A percentile compares a stretch with the other conserved stretches of the same genome.
Evolutionary conservation across 2,888 invertebrate genomes (phyloP).

Genomic region (Drosophila koepferae): DNA sequence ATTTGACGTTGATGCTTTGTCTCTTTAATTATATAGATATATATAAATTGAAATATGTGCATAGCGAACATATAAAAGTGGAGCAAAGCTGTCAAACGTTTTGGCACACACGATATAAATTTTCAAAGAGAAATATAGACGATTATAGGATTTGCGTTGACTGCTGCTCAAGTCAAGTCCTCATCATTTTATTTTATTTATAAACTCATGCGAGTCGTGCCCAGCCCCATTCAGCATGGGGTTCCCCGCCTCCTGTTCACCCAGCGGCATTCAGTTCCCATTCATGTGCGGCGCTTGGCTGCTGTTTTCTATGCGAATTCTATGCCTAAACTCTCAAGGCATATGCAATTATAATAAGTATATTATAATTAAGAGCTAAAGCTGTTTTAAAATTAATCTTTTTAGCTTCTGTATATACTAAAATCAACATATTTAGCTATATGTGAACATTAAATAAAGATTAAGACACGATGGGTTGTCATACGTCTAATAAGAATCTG

Average conservation of each 20-base stretch:
- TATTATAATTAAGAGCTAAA: background rate
- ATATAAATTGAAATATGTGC: constrained; percentile 14
- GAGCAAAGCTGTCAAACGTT: constrained; percentile 55
- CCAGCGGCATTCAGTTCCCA: constrained; percentile 7
- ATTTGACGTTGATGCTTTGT: constrained; percentile 17
- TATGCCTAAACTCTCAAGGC: background rate
- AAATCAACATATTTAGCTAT: no score
- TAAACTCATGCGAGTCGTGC: constrained; percentile 57
- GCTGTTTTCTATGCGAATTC: background rate
- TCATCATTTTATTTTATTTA: constrained; percentile 72
- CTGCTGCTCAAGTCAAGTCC: constrained; percentile 56
- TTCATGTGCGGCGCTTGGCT: constrained; percentile 10
- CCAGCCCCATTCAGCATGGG: constrained; percentile 42
- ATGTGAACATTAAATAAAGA: no score
- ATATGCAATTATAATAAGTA: background rate
- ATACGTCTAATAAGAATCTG: background rate
- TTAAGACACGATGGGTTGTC: no score
- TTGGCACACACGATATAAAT: constrained; percentile 63
- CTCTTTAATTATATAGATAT: constrained; percentile 29
- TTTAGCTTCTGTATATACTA: no score
- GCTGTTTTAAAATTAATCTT: background rate
- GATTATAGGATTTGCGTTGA: background rate
- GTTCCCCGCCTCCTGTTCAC: background rate
- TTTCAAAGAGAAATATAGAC: constrained; percentile 29
- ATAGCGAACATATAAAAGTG: constrained; percentile 51